These are phyloP conservation scores for Sylvicola cinctus DNA, from an alignment of 2,888 invertebrate genomes.

Conservation along the genomic window DNA sequence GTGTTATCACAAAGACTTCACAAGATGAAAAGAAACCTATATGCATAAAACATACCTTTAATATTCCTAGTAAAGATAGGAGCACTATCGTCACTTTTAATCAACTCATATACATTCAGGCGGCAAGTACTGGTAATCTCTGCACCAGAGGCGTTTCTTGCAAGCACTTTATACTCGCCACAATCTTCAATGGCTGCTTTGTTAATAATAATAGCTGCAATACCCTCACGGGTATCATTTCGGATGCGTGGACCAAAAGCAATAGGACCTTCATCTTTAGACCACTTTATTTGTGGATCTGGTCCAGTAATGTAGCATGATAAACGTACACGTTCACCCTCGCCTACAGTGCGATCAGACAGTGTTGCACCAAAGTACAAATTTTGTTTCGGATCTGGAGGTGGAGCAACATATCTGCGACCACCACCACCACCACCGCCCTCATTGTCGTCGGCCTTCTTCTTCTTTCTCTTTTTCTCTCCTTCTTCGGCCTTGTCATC, in stretches of 20 bases:
- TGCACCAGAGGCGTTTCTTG: slow-evolving; percentile 32
- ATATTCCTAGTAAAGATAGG: slow-evolving; percentile 58
- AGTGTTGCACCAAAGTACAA: slow-evolving; percentile 48
- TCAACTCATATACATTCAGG: slow-evolving; percentile 40
- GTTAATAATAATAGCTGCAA: slow-evolving; percentile 52
- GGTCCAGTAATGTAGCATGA: slow-evolving; percentile 60
- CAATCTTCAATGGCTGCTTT: slow-evolving; percentile 46
- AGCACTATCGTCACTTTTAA: slow-evolving; percentile 41
- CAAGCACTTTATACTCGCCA: slow-evolving; percentile 59
- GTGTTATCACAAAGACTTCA: too few relatives aligned
- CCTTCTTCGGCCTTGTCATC: slow-evolving; percentile 16
- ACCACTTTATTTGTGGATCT: slow-evolving; percentile 53
- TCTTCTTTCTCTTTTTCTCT: slow-evolving; percentile 11
- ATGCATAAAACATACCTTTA: slow-evolving; percentile 31
- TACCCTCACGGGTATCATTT: slow-evolving; percentile 41
- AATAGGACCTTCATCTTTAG: slow-evolving; percentile 41
- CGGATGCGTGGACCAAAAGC: slow-evolving; percentile 36
- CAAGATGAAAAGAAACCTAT: too few relatives aligned
- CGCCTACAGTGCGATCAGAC: slow-evolving; percentile 52
- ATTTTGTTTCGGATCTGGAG: slow-evolving; percentile 28
- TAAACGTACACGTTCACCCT: slow-evolving; percentile 52
- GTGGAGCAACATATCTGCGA: slow-evolving; percentile 18
- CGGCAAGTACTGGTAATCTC: too few relatives aligned
- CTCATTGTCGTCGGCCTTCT: slow-evolving; percentile 8
- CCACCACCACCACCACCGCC: slow-evolving; percentile 12